A percentile compares a stretch with the other conserved stretches of the same genome.
Evolutionary conservation across 2,113 vertebrate species (phyloP).

Genomic region (Brevimyrus niger): DNA sequence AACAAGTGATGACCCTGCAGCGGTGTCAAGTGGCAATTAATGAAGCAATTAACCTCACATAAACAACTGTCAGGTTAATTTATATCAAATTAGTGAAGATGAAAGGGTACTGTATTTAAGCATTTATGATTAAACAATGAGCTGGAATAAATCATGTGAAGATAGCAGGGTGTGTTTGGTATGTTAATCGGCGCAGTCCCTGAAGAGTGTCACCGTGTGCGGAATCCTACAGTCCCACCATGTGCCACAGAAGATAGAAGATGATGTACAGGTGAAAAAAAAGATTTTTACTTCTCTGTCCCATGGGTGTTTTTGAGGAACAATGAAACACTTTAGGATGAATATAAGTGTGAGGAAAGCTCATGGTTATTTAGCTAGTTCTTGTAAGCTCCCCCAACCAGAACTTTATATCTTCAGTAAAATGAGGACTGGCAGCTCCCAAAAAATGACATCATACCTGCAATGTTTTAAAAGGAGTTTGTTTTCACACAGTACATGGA

Average conservation of each 20-base stretch:
- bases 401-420: not conserved
- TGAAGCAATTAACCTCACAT: not conserved
- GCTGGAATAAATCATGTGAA: not conserved
- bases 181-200: not conserved
- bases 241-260: not conserved
- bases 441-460: not conserved
- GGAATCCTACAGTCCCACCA: not conserved
- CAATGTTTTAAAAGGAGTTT: not conserved
- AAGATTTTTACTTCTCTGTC: not conserved
- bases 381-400: not conserved
- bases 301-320: not conserved
- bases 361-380: not conserved
- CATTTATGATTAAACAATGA: not conserved
- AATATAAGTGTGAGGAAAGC: not conserved
- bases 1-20: not conserved
- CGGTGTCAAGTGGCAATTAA: not conserved
- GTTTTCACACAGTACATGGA: not conserved
- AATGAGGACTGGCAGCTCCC: not conserved
- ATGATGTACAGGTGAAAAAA: not conserved
- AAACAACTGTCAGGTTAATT: constrained; percentile 4
- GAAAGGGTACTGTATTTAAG: not conserved
- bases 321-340: not conserved
- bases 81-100: not conserved
- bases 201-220: not conserved
- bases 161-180: not conserved